Conservation (phyloP, 2,888 invertebrate species). For the Labia minor region DNA sequence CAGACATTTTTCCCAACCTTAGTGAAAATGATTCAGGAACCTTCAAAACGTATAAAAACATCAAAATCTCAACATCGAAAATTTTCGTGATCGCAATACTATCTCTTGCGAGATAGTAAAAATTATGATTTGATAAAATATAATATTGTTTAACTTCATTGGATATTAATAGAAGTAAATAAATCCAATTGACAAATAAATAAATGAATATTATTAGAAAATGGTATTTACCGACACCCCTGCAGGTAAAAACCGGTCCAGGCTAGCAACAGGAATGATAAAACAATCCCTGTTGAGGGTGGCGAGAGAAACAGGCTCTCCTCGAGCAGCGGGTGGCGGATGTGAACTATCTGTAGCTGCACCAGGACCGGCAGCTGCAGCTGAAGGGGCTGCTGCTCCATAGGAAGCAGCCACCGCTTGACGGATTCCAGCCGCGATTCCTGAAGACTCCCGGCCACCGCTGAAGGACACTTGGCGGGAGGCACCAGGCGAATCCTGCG, state of each 20-base stretch:
- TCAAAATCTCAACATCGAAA: too few relatives aligned
- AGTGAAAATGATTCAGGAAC: too few relatives aligned
- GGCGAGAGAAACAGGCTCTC: constrained; percentile 64
- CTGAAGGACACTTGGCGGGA: constrained; percentile 35
- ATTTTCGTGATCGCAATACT: too few relatives aligned
- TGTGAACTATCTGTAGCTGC: constrained; percentile 58
- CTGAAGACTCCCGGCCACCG: constrained; percentile 32
- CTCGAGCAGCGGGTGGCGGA: constrained; percentile 39
- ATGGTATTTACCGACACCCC: constrained; percentile 62
- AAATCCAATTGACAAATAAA: too few relatives aligned
- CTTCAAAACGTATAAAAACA: too few relatives aligned
- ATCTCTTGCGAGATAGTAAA: too few relatives aligned
- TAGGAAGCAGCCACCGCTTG: constrained; percentile 27
- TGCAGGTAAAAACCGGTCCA: constrained; percentile 78
- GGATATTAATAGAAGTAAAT: too few relatives aligned
- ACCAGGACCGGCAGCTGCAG: constrained; percentile 27
- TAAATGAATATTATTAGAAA: too few relatives aligned
- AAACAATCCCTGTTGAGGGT: constrained; percentile 83
- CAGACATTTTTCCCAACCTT: too few relatives aligned
- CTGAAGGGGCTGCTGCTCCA: constrained; percentile 17
- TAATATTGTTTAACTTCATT: too few relatives aligned
- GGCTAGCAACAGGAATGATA: constrained; percentile 81
- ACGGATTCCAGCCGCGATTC: constrained; percentile 24
- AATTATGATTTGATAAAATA: too few relatives aligned
- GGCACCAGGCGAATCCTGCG: constrained; percentile 25